Percentiles rank a stretch among this genome's conserved stretches.
These are phyloP conservation scores for Synanthedon myopaeformis DNA, from an alignment of 2,888 invertebrate genomes.

Conservation along the genomic window DNA sequence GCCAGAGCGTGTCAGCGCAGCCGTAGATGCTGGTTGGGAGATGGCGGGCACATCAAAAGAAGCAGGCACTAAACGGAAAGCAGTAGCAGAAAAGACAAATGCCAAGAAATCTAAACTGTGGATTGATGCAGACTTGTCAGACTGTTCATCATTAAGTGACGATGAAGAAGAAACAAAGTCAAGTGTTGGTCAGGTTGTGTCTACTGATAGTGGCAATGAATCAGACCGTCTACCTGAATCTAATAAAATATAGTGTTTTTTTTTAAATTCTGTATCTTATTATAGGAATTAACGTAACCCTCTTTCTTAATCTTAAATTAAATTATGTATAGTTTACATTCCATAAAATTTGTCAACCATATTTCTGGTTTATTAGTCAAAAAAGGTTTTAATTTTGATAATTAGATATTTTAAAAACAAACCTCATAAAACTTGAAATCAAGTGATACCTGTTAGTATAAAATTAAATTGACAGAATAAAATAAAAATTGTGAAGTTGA, in stretches of 20 bases:
- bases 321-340: no score
- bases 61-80: conserved; percentile 45
- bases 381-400: no score
- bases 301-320: no score
- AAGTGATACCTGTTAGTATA: no score
- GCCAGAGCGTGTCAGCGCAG: conserved; percentile 85
- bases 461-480: no score
- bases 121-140: conserved; percentile 65
- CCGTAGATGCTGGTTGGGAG: conserved; percentile 85
- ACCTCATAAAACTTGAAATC: no score
- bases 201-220: conserved; percentile 58
- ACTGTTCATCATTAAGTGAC: conserved; percentile 58
- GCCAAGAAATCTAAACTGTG: conserved; percentile 53
- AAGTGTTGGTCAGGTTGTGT: conserved; percentile 20
- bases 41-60: conserved; percentile 59
- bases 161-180: conserved; percentile 31
- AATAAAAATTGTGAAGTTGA: no score
- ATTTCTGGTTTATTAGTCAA: no score
- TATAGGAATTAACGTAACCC: no score
- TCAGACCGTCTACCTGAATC: conserved; percentile 33
- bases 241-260: conserved; percentile 19
- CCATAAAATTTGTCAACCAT: no score
- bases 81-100: conserved; percentile 30
- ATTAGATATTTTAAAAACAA: no score
- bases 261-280: not conserved